Evolutionary conservation across 35 echinoderm and acorn worm species (phyloP).

Genomic region (Heliocidaris tuberculata): DNA sequence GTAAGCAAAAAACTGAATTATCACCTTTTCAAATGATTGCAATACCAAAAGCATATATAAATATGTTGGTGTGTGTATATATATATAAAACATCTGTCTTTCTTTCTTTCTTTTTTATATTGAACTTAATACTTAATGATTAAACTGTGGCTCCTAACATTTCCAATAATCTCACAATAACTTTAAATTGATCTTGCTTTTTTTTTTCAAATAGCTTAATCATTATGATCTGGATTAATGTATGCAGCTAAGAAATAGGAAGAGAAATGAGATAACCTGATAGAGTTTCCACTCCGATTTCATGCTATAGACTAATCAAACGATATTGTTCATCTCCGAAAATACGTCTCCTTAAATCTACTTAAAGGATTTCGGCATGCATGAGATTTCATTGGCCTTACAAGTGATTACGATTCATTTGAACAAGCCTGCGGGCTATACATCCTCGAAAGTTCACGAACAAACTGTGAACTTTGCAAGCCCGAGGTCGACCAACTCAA

Average conservation of each 20-base stretch:
- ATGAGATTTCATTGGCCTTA: neutral
- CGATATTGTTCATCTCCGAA: neutral
- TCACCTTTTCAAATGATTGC: neutral
- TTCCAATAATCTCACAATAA: too few relatives aligned
- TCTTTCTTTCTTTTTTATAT: too few relatives aligned
- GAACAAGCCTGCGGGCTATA: neutral
- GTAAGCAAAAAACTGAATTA: neutral
- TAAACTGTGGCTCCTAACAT: too few relatives aligned
- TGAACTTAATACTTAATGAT: too few relatives aligned
- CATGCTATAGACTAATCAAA: neutral
- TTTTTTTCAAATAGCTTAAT: too few relatives aligned
- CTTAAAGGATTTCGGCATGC: neutral
- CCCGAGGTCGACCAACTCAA: neutral
- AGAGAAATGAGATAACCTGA: neutral
- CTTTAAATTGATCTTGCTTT: too few relatives aligned
- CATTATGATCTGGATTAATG: too few relatives aligned
- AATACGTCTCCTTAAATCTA: neutral
- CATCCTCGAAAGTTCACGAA: neutral
- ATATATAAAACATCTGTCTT: too few relatives aligned
- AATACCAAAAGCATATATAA: too few relatives aligned
- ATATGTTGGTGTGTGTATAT: too few relatives aligned
- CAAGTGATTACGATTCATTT: slow-evolving; percentile 2
- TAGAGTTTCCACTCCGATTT: neutral
- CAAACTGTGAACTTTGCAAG: neutral
- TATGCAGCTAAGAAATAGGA: neutral